Base-by-base conservation (phyloP, 1,140 invertebrate genomes). In the Mercenaria mercenaria region DNA sequence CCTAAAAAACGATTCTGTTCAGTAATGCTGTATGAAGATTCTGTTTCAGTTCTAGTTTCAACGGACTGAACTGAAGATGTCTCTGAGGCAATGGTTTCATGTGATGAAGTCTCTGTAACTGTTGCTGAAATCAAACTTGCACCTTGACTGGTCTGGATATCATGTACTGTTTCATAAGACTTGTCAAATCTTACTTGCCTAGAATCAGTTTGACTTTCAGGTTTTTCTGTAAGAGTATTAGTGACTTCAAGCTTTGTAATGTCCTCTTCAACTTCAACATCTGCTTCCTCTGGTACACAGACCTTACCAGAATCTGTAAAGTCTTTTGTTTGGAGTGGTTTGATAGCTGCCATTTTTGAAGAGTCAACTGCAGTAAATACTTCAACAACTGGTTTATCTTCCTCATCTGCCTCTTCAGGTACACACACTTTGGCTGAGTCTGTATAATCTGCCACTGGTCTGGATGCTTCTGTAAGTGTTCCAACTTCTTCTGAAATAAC, bases 331-430 rank as follows among this genome's bases (percentile, higher is more conserved):
- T 69, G 20, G 20, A 39, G 59, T 34, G 84, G 47, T 47, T 20
- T 69, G 23, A 32, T 26, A 72, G n/a, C 64, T 69, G 43, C 13
- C 1, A 32, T 41, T 23, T 18, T 37, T 4, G 41, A 52, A 50
- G 61, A 50, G 11, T 29, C 39, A 26, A 37, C 6, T 67, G 82
- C 29, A 39, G 26, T 47, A 43, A 88, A 69, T 8, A 29, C 47
- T 76, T 91, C 90, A 47, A 37, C 43, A 64, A 83, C 29, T 52
- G 74, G 50, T 61, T 90, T 69, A 67, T 91, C 77, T 8, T 90
- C 88, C n/a, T 92, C 93, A 50, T 93, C 93, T 50, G 88, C 89
- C 76, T 93, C 91, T 79, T 92, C 92, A 52, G 92, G 93, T 43
- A 92, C 90, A 88, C 91, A 93, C n/a, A 91, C 69, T 41, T 76